Conservation (phyloP, 2,113 vertebrate species). For the Rana temporaria region DNA sequence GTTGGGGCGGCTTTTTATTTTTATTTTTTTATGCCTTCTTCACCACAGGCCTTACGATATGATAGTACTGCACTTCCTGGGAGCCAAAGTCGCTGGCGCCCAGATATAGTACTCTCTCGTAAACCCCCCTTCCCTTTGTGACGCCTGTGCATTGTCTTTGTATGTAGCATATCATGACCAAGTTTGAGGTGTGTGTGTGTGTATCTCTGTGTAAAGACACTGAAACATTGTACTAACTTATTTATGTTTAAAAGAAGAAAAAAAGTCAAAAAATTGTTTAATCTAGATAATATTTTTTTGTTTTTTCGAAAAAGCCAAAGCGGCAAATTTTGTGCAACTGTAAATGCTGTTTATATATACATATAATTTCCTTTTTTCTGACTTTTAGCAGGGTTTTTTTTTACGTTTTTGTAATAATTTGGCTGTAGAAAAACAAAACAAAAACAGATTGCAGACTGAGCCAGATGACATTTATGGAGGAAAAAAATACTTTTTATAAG, state of each 20-base stretch:
- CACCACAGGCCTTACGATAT: background rate
- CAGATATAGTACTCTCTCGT: background rate
- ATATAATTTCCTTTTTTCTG: conserved; percentile 65
- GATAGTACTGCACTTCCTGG: conserved; percentile 12
- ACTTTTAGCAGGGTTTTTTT: conserved; percentile 29
- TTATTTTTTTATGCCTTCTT: too few relatives aligned
- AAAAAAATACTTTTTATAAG: conserved; percentile 6
- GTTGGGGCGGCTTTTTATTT: background rate
- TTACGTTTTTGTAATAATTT: conserved; percentile 75
- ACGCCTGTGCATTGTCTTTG: conserved; percentile 74
- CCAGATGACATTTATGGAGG: conserved; percentile 82
- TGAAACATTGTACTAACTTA: conserved; percentile 99
- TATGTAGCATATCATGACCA: conserved; percentile 73
- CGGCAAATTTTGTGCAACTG: conserved; percentile 86
- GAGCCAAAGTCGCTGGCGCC: background rate
- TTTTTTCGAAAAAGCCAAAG: conserved; percentile 89
- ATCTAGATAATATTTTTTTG: conserved; percentile 82
- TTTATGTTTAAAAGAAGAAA: conserved; percentile 86
- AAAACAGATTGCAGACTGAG: conserved; percentile 93
- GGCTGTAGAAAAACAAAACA: conserved; percentile 70
- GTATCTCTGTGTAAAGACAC: conserved; percentile 99
- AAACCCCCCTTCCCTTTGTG: background rate
- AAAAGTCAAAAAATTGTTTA: conserved; percentile 72
- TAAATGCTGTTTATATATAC: conserved; percentile 88
- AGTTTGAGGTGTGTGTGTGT: conserved; percentile 85